These are phyloP conservation scores for Megalurothrips usitatus DNA, from an alignment of 2,888 invertebrate species.

Conservation along the genomic window DNA sequence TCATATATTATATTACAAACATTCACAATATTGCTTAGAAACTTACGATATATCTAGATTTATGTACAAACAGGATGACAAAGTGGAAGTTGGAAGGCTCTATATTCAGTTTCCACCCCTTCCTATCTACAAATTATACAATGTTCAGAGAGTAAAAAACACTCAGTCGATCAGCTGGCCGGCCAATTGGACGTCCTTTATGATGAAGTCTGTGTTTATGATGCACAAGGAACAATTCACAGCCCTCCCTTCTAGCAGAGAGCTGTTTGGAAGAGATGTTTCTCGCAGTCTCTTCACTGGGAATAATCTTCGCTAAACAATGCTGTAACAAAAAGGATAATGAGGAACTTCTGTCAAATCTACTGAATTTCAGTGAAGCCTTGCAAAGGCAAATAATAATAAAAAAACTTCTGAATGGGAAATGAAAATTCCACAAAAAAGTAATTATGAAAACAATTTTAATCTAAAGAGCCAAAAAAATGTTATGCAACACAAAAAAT, in stretches of 20 bases:
- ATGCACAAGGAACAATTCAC: slow-evolving; percentile 6
- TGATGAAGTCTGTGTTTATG: not conserved
- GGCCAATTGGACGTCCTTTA: not conserved
- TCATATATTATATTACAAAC: not conserved
- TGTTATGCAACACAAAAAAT: no score
- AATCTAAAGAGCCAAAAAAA: not conserved
- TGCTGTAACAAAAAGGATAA: not conserved
- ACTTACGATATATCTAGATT: not conserved
- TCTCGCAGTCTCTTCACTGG: slow-evolving; percentile 8
- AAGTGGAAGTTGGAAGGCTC: not conserved
- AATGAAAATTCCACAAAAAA: not conserved
- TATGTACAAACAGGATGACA: slow-evolving; percentile 24
- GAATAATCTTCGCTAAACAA: slow-evolving; percentile 4
- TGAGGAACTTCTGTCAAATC: not conserved
- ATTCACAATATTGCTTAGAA: slow-evolving; percentile 7
- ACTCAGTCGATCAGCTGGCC: slow-evolving; percentile 19
- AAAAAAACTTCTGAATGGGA: not conserved
- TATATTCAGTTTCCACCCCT: slow-evolving; percentile 5
- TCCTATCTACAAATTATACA: slow-evolving; percentile 17
- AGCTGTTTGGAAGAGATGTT: slow-evolving; percentile 16
- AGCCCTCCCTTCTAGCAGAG: not conserved
- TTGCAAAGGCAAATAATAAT: not conserved
- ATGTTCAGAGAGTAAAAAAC: slow-evolving; percentile 23
- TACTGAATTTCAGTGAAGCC: not conserved
- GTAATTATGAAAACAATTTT: not conserved